Base-by-base conservation (phyloP, 1,140 invertebrate genomes). In the Argopecten irradians region DNA sequence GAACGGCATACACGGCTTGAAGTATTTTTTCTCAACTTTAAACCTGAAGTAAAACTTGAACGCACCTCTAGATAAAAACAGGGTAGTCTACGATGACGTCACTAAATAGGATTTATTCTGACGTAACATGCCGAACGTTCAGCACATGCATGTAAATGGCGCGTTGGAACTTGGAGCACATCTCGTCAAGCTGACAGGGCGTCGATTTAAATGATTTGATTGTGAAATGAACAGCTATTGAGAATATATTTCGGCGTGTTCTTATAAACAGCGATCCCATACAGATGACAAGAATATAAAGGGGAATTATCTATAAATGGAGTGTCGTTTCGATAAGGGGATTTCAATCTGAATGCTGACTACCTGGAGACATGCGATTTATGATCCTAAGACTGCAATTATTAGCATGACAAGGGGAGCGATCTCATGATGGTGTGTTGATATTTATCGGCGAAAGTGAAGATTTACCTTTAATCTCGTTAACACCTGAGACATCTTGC, bases 181-280 rank as follows among this genome's bases (percentile, higher is more conserved):
- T 11, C 55, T 16, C 1, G 43, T 46, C 19, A 71, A 71, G 55
- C 28, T 71, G 55, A 71, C 55, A 5, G 11, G 55, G 55, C n/a
- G 43, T 7, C 55, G n/a, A 71, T 1, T 71, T 71, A 11, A 71
- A 71, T n/a, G 55, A 7, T 71, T n/a, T 71, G 55, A 71, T 71
- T 71, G 55, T 71, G 55, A 71, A 71, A 71, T 71, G 55, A 71
- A 71, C 55, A 71, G 55, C 55, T 71, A 71, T 71, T 3, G 22
- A 71, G 55, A n/a, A 71, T n/a, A 39, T 39, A 71, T 71, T 71
- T 71, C n/a, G 55, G 55, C 55, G 55, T 71, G 55, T 71, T 71
- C 55, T 22, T 71, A 71, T 71, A 71, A 11, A 71, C 55, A 71
- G 55, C 55, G 2, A 28, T 71, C n/a, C 22, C 55, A 71, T 71